These are phyloP conservation scores for Xenus cinereus DNA, from an alignment of 2,113 vertebrate genomes.

Conservation along the genomic window DNA sequence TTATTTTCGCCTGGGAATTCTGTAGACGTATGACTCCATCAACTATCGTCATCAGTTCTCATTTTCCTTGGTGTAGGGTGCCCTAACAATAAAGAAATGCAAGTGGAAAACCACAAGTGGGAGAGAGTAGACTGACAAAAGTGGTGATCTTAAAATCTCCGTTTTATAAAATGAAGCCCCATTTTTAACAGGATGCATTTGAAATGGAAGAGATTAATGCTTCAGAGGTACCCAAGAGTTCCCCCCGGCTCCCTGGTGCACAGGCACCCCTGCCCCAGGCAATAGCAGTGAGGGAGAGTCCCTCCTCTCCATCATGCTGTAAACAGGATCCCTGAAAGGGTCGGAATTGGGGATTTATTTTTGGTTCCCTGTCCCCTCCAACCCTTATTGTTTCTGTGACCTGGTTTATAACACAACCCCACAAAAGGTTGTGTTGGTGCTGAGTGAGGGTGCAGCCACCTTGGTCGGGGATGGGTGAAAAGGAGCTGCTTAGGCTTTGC, in stretches of 20 bases:
- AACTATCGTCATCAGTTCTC: rapidly evolving
- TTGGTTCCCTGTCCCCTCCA: neutral
- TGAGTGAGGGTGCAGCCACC: neutral
- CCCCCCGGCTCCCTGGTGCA: no score
- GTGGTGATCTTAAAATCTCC: neutral
- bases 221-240: neutral
- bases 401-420: neutral
- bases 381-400: rapidly evolving
- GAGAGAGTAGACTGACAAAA: neutral
- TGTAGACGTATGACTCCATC: neutral
- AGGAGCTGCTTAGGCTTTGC: neutral
- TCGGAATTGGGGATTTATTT: neutral
- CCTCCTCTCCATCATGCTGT: neutral
- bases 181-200: neutral
- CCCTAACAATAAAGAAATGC: neutral
- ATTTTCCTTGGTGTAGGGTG: neutral
- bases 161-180: neutral
- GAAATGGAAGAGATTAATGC: neutral
- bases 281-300: neutral
- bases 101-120: neutral
- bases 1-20: neutral
- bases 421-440: neutral
- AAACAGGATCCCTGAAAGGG: neutral
- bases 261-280: neutral
- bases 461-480: neutral